phyloP scores from a whole-genome alignment of 23 tunicate species.

The Trididemnum miniatum region DNA sequence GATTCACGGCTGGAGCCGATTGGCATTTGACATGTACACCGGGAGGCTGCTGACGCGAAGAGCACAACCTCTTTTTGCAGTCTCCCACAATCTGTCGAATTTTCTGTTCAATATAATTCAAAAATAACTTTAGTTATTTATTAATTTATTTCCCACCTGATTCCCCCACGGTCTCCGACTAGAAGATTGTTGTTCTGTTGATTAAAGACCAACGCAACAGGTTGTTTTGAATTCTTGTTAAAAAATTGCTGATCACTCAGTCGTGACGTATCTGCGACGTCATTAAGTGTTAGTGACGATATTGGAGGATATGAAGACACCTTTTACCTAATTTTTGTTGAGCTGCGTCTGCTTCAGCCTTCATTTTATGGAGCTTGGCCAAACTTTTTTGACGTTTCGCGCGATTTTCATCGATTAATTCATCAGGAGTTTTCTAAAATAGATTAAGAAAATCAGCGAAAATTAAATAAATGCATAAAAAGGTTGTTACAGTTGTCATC shows the following conservation, averaged over 20 bases:
- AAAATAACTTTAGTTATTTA: no score
- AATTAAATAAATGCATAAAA: no score
- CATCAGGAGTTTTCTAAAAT: constrained; percentile 5
- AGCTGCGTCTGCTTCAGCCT: constrained; percentile 16
- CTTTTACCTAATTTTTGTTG: constrained; percentile 33
- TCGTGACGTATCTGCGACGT: constrained; percentile 52
- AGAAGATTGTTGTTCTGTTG: constrained; percentile 60
- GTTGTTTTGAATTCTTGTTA: constrained; percentile 58
- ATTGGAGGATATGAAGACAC: neutral
- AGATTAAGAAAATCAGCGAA: no score
- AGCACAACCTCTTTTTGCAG: no score
- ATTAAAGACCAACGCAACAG: constrained; percentile 53
- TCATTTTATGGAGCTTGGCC: constrained; percentile 6
- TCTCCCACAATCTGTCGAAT: no score
- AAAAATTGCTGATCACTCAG: constrained; percentile 76
- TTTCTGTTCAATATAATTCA: no score
- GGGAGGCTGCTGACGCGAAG: no score
- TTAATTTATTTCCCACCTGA: no score
- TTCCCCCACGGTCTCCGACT: constrained; percentile 56
- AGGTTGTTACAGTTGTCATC: no score
- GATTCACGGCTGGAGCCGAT: no score
- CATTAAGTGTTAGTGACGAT: neutral
- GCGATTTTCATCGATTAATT: constrained; percentile 15
- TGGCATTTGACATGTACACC: no score
- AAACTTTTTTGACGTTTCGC: constrained; percentile 9